Evolutionary conservation across 2,113 vertebrate species (phyloP).

Genomic region (Brachyhypopomus occidentalis): DNA sequence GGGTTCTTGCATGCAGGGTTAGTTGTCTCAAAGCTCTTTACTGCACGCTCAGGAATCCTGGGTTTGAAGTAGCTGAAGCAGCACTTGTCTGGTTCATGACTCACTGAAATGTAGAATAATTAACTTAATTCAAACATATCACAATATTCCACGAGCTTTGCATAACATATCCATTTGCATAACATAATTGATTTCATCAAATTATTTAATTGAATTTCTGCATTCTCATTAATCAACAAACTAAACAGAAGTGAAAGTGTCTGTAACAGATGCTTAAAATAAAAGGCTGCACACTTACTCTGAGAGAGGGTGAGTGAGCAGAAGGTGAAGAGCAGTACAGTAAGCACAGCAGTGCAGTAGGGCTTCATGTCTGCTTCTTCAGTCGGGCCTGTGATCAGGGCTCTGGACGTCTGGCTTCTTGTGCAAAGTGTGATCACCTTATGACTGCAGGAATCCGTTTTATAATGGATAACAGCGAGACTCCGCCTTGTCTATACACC

Average conservation of each 20-base stretch:
- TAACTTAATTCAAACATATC: neutral
- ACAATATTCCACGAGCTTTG: too few species aligned
- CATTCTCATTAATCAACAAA: too few species aligned
- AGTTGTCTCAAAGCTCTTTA: slow-evolving; percentile 11
- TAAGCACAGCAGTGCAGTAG: slow-evolving; percentile 3
- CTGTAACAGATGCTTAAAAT: neutral
- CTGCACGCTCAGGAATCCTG: neutral
- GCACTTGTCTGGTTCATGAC: slow-evolving; percentile 35
- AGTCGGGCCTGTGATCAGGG: neutral
- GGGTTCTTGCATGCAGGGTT: neutral
- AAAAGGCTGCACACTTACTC: slow-evolving; percentile 21
- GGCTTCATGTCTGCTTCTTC: slow-evolving; percentile 29
- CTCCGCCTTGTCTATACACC: neutral
- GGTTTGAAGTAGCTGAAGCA: slow-evolving; percentile 29
- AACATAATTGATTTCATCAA: too few species aligned
- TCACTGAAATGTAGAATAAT: neutral
- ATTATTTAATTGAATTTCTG: too few species aligned
- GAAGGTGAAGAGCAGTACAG: slow-evolving; percentile 18
- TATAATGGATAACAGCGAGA: neutral
- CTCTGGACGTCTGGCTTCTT: slow-evolving; percentile 8
- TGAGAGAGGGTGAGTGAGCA: slow-evolving; percentile 24
- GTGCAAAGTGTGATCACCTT: neutral
- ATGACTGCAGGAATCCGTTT: neutral
- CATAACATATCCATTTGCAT: too few species aligned
- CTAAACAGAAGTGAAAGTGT: too few species aligned